phyloP scores from a whole-genome alignment of 2,113 vertebrate genomes.

The Eidolon helvum region DNA sequence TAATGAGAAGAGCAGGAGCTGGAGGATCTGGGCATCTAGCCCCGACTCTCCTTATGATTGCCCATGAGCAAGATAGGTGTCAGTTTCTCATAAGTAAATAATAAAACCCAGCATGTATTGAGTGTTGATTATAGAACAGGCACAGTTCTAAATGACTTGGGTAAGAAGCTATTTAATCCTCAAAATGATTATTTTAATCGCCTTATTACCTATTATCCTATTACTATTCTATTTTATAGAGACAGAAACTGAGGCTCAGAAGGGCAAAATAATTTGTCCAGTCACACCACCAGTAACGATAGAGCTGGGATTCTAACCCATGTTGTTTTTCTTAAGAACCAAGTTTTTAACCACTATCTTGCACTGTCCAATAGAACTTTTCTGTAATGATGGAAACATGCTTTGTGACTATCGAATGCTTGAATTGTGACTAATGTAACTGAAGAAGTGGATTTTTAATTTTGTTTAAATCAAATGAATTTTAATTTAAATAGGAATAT shows the following conservation, averaged over 20 bases:
- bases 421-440: neutral
- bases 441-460: neutral
- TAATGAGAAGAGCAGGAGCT: neutral
- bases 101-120: neutral
- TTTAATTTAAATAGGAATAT: neutral
- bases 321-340: neutral
- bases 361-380: neutral
- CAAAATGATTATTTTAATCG: neutral
- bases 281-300: neutral
- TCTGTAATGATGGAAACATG: neutral
- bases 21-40: neutral
- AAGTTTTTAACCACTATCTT: neutral
- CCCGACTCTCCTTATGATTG: neutral
- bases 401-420: neutral
- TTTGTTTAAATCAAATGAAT: neutral
- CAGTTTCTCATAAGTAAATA: neutral
- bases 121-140: neutral
- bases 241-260: neutral
- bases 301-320: neutral
- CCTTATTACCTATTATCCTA: neutral
- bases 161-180: neutral
- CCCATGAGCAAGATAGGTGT: neutral
- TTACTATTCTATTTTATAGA: conserved; percentile 1
- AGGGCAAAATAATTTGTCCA: neutral
- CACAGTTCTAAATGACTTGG: neutral